Evolutionary conservation across 2,797 vertebrate species (phyloP).

Genomic region (Myotis myotis): DNA sequence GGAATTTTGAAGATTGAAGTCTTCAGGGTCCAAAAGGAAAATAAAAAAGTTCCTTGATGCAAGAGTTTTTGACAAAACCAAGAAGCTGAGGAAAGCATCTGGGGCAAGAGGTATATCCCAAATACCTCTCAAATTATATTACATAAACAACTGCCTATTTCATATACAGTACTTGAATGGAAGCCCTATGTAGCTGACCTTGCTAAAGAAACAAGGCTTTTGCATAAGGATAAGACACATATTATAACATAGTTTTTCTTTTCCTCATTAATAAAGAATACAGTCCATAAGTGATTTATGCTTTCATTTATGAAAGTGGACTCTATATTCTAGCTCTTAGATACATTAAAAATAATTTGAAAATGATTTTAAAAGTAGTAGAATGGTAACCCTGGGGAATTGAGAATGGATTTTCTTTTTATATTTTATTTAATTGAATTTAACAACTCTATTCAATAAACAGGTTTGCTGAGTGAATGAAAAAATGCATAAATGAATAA

Average conservation of each 20-base stretch:
- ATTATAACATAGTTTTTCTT: background rate
- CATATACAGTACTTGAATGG: background rate
- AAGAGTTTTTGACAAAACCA: background rate
- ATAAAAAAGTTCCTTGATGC: background rate
- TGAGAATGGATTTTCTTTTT: slow-evolving; percentile 21
- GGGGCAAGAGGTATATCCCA: background rate
- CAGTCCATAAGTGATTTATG: background rate
- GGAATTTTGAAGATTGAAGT: background rate
- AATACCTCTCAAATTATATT: background rate
- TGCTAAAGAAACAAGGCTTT: background rate
- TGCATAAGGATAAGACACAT: background rate
- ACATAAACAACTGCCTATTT: background rate
- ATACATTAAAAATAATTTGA: background rate
- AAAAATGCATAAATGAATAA: background rate
- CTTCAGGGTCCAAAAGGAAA: background rate
- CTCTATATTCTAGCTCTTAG: background rate
- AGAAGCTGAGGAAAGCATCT: background rate
- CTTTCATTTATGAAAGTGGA: background rate
- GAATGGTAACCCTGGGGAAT: background rate
- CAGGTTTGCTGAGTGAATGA: slow-evolving; percentile 18
- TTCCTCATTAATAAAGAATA: background rate
- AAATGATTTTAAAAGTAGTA: background rate
- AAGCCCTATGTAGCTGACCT: background rate
- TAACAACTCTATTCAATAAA: background rate
- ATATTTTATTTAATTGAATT: background rate